Base-by-base conservation (phyloP, 1,140 invertebrate genomes). In the Pissodes strobi region DNA sequence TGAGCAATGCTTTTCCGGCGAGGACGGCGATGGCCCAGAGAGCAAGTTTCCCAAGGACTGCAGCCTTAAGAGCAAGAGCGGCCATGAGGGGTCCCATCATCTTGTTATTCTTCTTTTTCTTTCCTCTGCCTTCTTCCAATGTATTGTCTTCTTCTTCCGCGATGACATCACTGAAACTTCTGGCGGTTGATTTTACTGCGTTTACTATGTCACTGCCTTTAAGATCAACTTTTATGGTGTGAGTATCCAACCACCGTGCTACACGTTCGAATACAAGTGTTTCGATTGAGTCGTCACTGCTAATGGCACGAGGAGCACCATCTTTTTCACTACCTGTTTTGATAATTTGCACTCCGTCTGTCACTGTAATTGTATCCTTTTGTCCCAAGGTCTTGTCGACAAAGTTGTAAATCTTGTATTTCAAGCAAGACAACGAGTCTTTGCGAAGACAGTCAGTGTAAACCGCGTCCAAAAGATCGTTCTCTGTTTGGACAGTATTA, bases 151-250 rank as follows among this genome's bases (percentile, higher is more conserved):
- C 86, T 55, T 77, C 71, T 58, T 82, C 80, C 18, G 87, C 86
- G 62, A 85, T 85, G 41, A 84, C 84, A 69, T 91, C 89, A 69
- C 88, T 87, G 19, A 92, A 79, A 41, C 89, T 89, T 37, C 90
- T 84, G 8, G 90, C 90, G n/a, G 86, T 87, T 22, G 87, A 88
- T 48, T 87, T 85, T 21, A 92, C 88, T 1, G 89, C 87, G 57
- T 88, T 88, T 2, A 92, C 82, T n/a, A 92, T 88, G 71, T 93
- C 90, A 52, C 84, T 85, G 19, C 91, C 91, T 78, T 91, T 91
- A 41, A 93, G 81, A 78, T 93, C 90, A n/a, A 93, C 85, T 74
- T 91, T 90, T 49, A 93, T 80, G 17, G 89, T 87, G 79, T 92
- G 90, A 0, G 88, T 87, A 71, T 86, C 86, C 25, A 93, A 78